Base-by-base conservation (phyloP, 2,113 vertebrate genomes). In the Rafetus swinhoei region DNA sequence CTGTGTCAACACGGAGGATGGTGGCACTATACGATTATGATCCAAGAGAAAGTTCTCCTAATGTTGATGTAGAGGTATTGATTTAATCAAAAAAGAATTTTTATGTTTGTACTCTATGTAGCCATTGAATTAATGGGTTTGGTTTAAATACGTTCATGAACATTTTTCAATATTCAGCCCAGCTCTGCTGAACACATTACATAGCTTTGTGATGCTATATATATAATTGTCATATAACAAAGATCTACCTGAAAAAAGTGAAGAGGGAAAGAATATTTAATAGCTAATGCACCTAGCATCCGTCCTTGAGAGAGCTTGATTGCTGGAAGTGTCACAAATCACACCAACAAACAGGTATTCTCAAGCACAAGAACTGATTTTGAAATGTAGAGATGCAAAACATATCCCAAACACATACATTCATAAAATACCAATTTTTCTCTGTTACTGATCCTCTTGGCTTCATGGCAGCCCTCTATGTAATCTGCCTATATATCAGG, bases 1-100 rank as follows among this genome's bases (percentile, higher is more conserved):
- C 98, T 0, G 93, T 97, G 90, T 91, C 97, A 0, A 99, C 99
- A 0, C 92, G 98, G 3, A 98, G 99, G 88, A 99, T 99, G 99
- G 99, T 99, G 94, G 99, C 99, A 0, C 98, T 99, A 57, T 99
- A 99, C 0, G 99, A 99, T 92, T 99, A 99, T 0, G 99, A 99
- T 82, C 99, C 99, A 0, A 89, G 99, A 72, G 99, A 99, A 88
- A 99, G 99, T 96, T 99, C 99, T 13, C 99, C 99, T 1, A 99
- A 99, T 53, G 98, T 99, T 81, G 99, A 99, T 0, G 99, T 99
- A 6, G 99, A 99, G 99, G 99, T 99, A 98, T 32, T 59, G 82
- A 79, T 9, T 2, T 0, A 0, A 11, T 39, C 24, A 81, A 52
- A 32, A 60, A 35, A 35, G 1, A 2, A 1, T 65, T 0, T 0